These are phyloP conservation scores for Cryptotis parvus DNA, from an alignment of 2,113 vertebrate species.

Conservation along the genomic window DNA sequence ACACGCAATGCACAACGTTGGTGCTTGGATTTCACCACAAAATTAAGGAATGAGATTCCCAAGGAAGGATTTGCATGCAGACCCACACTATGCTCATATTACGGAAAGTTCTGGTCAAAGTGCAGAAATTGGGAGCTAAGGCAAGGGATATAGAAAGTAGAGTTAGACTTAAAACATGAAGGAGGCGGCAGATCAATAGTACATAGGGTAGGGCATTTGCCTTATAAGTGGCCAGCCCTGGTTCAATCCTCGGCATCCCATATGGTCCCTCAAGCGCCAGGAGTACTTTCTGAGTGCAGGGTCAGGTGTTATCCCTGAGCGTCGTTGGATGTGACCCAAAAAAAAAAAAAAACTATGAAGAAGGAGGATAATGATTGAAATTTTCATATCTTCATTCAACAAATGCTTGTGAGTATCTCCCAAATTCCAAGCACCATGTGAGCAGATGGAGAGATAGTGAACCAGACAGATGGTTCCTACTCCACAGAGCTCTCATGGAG, in stretches of 20 bases:
- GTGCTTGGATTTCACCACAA: background rate
- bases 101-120: background rate
- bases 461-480: background rate
- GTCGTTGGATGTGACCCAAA: too few species aligned
- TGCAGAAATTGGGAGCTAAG: background rate
- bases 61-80: background rate
- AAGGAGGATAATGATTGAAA: background rate
- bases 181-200: too few species aligned
- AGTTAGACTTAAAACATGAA: background rate
- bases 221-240: too few species aligned
- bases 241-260: too few species aligned
- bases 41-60: background rate
- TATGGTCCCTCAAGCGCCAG: too few species aligned
- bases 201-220: too few species aligned
- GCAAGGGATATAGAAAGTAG: background rate
- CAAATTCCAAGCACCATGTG: background rate
- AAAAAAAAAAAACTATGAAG: too few species aligned
- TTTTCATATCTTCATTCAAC: background rate
- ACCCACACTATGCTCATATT: background rate
- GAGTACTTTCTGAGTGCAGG: too few species aligned
- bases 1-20: too few species aligned
- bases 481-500: background rate
- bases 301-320: too few species aligned
- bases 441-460: background rate
- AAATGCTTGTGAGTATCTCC: background rate